Conservation (phyloP, 2,888 invertebrate species). For the Protodeltote pygarga region DNA sequence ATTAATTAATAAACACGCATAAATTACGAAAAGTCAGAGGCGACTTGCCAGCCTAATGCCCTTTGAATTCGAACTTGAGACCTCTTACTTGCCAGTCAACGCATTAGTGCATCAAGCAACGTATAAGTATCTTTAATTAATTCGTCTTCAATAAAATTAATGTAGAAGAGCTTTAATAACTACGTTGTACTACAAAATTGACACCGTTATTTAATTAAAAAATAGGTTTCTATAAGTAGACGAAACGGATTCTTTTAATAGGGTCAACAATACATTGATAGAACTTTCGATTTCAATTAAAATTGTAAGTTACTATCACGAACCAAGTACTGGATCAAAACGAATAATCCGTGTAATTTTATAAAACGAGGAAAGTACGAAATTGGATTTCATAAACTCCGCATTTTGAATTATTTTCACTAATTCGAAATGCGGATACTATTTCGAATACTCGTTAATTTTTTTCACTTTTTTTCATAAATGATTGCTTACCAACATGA, state of each 20-base stretch:
- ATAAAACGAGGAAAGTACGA: constrained; percentile 71
- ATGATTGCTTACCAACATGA: constrained; percentile 13
- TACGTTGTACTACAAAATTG: too few relatives aligned
- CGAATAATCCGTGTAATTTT: constrained; percentile 73
- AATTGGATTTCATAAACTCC: constrained; percentile 51
- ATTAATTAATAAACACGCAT: too few relatives aligned
- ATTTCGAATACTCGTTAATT: constrained; percentile 21
- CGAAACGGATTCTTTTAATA: constrained; percentile 1
- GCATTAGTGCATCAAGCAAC: too few relatives aligned
- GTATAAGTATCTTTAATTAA: too few relatives aligned
- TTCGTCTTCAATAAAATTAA: too few relatives aligned
- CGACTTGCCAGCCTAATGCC: too few relatives aligned
- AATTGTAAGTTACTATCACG: constrained; percentile 63
- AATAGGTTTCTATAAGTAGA: background rate
- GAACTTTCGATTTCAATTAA: constrained; percentile 59
- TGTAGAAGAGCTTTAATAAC: too few relatives aligned
- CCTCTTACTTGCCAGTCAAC: too few relatives aligned
- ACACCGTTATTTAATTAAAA: too few relatives aligned
- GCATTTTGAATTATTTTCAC: constrained; percentile 29
- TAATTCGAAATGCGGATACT: constrained; percentile 31
- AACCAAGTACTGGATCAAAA: constrained; percentile 62
- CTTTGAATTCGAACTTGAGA: too few relatives aligned
- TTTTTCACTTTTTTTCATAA: constrained; percentile 2
- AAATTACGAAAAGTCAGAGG: too few relatives aligned
- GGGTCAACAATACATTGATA: constrained; percentile 11